Evolutionary conservation across 1,140 invertebrate species (phyloP).

Genomic region (Temnothorax curvispinosus): DNA sequence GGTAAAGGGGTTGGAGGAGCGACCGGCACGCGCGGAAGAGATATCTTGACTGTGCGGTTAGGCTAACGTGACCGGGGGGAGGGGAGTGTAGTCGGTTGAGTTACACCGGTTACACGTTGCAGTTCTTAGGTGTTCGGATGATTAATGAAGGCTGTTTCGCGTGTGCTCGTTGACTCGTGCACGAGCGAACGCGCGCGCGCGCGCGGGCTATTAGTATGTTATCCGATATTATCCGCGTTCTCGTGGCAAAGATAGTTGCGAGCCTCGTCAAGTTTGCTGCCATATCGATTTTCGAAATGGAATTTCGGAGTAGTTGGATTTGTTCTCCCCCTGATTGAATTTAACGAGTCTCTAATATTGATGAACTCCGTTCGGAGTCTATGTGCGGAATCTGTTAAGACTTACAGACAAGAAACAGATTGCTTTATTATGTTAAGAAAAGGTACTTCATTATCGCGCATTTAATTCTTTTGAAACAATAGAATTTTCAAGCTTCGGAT

Average conservation of each 20-base stretch:
- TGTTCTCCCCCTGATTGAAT: conserved; percentile 23
- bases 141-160: conserved; percentile 52
- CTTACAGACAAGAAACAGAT: not conserved
- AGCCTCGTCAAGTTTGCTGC: conserved; percentile 26
- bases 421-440: conserved; percentile 6
- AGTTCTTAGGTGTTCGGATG: conserved; percentile 58
- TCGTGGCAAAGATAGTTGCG: not conserved
- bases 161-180: conserved; percentile 26
- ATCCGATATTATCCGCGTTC: conserved; percentile 33
- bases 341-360: conserved; percentile 21
- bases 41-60: conserved; percentile 52
- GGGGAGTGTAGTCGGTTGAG: conserved; percentile 33
- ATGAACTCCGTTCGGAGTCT: not conserved
- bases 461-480: not conserved
- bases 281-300: conserved; percentile 40
- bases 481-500: not conserved
- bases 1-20: not conserved
- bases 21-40: conserved; percentile 35
- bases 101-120: conserved; percentile 61
- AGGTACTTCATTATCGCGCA: not conserved
- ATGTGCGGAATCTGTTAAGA: not conserved
- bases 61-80: conserved; percentile 11
- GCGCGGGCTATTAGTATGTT: conserved; percentile 32
- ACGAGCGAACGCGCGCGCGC: not conserved
- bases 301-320: conserved; percentile 32